Evolutionary conservation across 2,113 vertebrate species (phyloP), one percentile per base, ranked within the genome.

Genomic region (Sitta europaea): DNA sequence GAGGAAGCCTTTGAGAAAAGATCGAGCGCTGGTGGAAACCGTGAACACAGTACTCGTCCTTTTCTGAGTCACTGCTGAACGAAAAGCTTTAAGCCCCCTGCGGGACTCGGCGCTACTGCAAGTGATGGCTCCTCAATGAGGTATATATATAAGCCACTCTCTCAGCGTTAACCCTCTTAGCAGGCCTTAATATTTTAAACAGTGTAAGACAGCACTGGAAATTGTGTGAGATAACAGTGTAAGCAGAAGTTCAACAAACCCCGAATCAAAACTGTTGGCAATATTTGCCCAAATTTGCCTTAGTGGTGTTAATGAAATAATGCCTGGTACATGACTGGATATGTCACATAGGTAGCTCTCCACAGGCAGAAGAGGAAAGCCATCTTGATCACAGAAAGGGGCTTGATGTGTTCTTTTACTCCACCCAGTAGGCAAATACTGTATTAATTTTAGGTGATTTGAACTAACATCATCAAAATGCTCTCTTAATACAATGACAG

Each of bases 1-100:
- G 67, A 86, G 88, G 74, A 93, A 96, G 86, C 50, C 71, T 94
- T 36, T 79, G 86, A 95, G 94, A 66, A 85, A 91, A 88, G 81
- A 68, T 75, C n/a, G 72, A 80, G 78, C 0, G 0, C 76, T 72
- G 63, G 53, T 90, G 67, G 85, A 88, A 93, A 54, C 59, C 5
- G 8, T 0, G 4, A 54, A n/a, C 55, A 27, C 0, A 5, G 47
- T 43, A 51, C 65, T 81, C 38, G 54, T 42, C 62, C 66, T 86
- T 67, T 67, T 66, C 58, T 77, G 71, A 95, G 67, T 83, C 78
- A 67, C 24, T 58, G 45, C 63, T 90, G 63, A 94, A 86, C 1
- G 29, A 93, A 77, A 77, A 86, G 54, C 59, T 77, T 77, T n/a
- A 59, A 71, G 57, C 27, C 67, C 50, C 51, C 67, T 38, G 63